Evolutionary conservation across 2,888 invertebrate species (phyloP), one percentile per base, ranked within the genome.

Genomic region (Lutraria lutraria): DNA sequence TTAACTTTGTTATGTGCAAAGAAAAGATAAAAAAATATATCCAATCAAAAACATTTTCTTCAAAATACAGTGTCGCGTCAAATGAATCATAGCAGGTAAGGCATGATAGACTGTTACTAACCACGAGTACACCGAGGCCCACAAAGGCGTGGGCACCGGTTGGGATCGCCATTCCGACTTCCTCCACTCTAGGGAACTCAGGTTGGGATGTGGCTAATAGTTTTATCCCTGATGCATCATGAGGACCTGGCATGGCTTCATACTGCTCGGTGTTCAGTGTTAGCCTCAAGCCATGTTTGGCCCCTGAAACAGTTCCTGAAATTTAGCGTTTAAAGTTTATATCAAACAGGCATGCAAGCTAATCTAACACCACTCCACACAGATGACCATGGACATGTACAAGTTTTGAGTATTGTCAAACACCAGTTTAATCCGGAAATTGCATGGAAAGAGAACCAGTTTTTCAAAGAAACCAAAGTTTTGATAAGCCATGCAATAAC

Each of bases 161-260:
- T 0, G 95, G 93, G 54, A 94, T 92, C 16, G 95, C 94, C 13
- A 93, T 90, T 0, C 95, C 95, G 0, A 95, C 87, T 53, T 94
- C 95, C 34, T 92, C 90, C 0, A 95, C 94, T 15, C 93, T 85
- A 0, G 95, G 94, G n/a, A 93, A 89, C 34, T 94, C 94, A 19
- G 91, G 86, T 56, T 90, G 87, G 60, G 93, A 92, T 52, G 94
- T 94, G 25, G 94, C 87, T 31, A 95, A 88, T 8, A 95, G 88
- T 86, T 94, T 95, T 0, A 95, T 89, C 10, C 95, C 95, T 0
- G 94, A 94, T 10, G 94, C 94, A 52, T 93, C 93, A 76, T 95
- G 92, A 12, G 95, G 95, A 10, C 95, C 95, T 0, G 94, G 94
- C 95, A 95, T 95, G 79, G 94, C 94, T 52, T 95, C 94, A 79